Base-by-base conservation (phyloP, 2,888 invertebrate genomes). In the Xestia sexstrigata region DNA sequence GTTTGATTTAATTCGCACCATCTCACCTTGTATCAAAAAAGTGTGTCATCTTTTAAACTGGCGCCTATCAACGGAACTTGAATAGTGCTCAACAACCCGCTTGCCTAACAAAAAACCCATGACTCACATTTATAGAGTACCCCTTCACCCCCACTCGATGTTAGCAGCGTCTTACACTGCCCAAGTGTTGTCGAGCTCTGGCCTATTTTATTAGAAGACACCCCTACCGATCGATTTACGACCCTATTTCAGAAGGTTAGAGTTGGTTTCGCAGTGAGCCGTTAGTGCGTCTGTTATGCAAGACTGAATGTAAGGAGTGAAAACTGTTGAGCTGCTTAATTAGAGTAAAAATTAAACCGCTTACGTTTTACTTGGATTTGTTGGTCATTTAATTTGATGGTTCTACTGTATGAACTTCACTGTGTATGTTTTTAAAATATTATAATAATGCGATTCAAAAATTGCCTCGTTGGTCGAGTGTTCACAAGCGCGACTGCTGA, bases 131-230 rank as follows among this genome's bases (percentile, higher is more conserved):
- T 92, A 90, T 90, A 87, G 90, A 93, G 94, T 79, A 87, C 90
- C 65, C 92, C 87, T 82, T 77, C 80, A 79, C 82, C 89, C 89
- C 85, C 87, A 88, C 90, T 87, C 88, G 89, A 93, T 89, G 89
- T 89, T 90, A 89, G 91, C 87, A 79, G 83, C 87, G 91, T 86
- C 91, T 91, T 87, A 87, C 75, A 86, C 86, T 79, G 75, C 84
- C 81, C 84, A 83, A 91, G 91, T 75, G 89, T 73, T 82, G 90
- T 90, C 76, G 78, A 89, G 85, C 72, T 83, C 81, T 93, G 94
- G 88, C 94, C 94, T 93, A 93, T 93, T 92, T 94, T 91, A 90
- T 89, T 90, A 92, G 89, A 89, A 87, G 78, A 74, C 65, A 49
- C 23, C 9, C 35, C 47, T 23, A 4, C 23, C 82, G 85, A 82